Base-by-base conservation (phyloP, 92 coral and sea anemone genomes). In the Actinostola sp. region DNA sequence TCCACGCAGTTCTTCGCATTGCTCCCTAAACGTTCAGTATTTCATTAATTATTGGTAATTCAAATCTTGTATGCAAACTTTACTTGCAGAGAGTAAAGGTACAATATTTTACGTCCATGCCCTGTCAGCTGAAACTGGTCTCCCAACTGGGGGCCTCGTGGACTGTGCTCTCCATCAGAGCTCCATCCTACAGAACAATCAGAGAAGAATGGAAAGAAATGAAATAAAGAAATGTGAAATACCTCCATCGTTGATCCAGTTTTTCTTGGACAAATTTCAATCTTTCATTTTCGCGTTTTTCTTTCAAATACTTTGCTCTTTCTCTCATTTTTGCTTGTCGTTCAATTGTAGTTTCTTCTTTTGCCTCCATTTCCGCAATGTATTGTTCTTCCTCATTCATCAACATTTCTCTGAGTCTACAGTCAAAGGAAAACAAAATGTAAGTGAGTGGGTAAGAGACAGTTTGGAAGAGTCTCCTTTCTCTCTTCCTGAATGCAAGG, bases 291-390 rank as follows among this genome's bases (percentile, higher is more conserved):
- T 94, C 98, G 24, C 97, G 85, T 66, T 94, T 94, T 71, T 91
- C 92, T 63, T 94, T 94, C 73, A 94, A 51, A 73, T 88, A 87
- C 70, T 90, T 94, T 38, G 98, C 98, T 71, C 98, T 82, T 57
- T 92, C 98, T 45, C 98, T 88, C 98, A 94, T 94, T 57, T 94
- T 94, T 19, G 98, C 98, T 73, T 94, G 98, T 44, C 98, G 67
- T 67, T 94, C 98, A 73, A 94, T 74, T 16, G 97, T 88, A 31
- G 98, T 94, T 79, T 91, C 98, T 58, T 94, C 95, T 64, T 88
- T 94, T 38, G 92, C 89, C 52, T 94, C 98, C 98, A 94, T 94
- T 71, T 91, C 97, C 23, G 82, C 72, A 20, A 94, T 85, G 70
- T 91, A 85, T 7, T 65, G 48, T 64, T 88, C 88, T 39, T 94